Conservation (phyloP, 2,888 invertebrate species). For the Yponomeuta plumbellus region DNA sequence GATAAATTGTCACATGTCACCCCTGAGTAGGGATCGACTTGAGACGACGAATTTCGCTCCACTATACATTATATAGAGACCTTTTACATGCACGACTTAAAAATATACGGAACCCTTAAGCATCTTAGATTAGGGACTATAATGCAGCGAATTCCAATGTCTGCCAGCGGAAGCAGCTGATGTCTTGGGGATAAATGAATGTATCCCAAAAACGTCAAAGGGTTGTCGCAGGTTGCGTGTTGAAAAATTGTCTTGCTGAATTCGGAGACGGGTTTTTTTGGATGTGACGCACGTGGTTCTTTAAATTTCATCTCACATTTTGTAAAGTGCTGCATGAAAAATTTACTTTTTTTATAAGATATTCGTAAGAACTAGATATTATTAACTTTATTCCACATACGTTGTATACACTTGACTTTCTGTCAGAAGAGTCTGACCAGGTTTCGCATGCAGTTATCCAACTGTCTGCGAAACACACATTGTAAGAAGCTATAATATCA, state of each 20-base stretch:
- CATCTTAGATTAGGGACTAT: not conserved
- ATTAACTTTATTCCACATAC: no score
- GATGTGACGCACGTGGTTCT: no score
- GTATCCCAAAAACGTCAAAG: not conserved
- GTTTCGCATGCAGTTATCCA: no score
- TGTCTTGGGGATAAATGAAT: not conserved
- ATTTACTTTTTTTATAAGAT: no score
- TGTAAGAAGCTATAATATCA: no score
- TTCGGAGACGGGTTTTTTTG: no score
- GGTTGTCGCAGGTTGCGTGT: not conserved
- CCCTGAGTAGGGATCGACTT: constrained; percentile 5
- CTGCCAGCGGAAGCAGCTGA: not conserved
- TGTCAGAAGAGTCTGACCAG: no score
- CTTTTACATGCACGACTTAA: not conserved
- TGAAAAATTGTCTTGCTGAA: not conserved
- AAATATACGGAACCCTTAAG: not conserved
- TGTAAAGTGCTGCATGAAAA: no score
- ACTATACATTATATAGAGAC: not conserved
- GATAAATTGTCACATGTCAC: constrained; percentile 13
- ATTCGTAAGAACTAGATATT: no score
- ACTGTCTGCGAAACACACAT: no score
- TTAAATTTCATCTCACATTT: no score
- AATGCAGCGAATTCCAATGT: not conserved
- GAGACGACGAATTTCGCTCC: not conserved
- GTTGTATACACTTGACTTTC: no score